Evolutionary conservation across 2,888 invertebrate species (phyloP).

Genomic region (Augochlorella aurata): DNA sequence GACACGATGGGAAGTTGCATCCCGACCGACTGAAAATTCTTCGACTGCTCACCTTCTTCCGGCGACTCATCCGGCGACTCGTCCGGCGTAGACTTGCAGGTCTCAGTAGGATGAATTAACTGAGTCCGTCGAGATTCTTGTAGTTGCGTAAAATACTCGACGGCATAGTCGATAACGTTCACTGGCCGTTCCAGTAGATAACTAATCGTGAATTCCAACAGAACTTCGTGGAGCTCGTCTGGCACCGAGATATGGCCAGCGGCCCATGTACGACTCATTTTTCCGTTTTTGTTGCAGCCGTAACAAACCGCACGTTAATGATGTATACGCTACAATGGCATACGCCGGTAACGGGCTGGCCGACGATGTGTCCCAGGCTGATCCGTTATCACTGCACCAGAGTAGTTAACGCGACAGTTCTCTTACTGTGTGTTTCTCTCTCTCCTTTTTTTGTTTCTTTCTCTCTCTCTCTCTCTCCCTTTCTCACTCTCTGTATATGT

Average conservation of each 20-base stretch:
- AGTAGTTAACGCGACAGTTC: constrained; percentile 3
- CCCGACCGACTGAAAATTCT: constrained; percentile 57
- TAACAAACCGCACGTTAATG: constrained; percentile 12
- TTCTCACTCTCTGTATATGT: background rate
- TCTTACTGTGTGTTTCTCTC: constrained; percentile 19
- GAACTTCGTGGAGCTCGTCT: constrained; percentile 95
- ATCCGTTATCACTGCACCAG: constrained; percentile 15
- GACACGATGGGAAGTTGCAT: constrained; percentile 53
- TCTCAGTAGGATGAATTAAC: constrained; percentile 83
- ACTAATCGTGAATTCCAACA: constrained; percentile 97
- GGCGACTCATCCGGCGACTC: constrained; percentile 94
- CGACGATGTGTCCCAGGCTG: constrained; percentile 5
- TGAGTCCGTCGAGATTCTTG: constrained; percentile 88
- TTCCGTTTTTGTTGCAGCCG: background rate
- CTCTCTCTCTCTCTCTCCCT: background rate
- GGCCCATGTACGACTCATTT: constrained; percentile 80
- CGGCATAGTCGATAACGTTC: constrained; percentile 96
- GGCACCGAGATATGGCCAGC: constrained; percentile 86
- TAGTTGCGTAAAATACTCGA: constrained; percentile 94
- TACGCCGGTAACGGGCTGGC: constrained; percentile 38
- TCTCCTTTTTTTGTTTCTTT: background rate
- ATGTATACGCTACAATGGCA: constrained; percentile 40
- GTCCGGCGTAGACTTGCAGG: constrained; percentile 86
- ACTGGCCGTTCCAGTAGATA: constrained; percentile 96
- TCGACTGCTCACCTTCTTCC: constrained; percentile 88